Evolutionary conservation across 2,113 vertebrate genomes (phyloP), one percentile per base, ranked within the genome.

Genomic region (Stomatorhinus ivindoensis): DNA sequence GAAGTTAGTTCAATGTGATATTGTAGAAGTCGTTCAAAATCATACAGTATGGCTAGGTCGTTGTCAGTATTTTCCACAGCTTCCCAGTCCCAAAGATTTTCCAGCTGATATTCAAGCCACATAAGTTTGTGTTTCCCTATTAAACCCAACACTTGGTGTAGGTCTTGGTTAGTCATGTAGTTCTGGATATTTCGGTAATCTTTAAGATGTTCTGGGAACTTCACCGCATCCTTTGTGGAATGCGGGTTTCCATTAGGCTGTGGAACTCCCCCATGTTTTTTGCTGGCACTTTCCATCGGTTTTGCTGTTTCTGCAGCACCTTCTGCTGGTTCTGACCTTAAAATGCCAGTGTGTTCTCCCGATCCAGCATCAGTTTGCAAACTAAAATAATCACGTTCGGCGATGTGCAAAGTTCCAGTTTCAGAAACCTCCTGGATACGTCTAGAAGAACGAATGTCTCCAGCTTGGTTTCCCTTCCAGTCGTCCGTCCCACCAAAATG

Each of bases 41-140:
- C 91, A n/a, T 58, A 73, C 47, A 96, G 11, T 90, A 94, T 94
- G 4, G 93, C 92, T 3, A 92, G 88, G 86, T 92, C 93, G 5
- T 91, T 51, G 82, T 93, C 90, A 51, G 82, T 21, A 21, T 91
- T 89, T 35, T 89, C 91, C 39, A 42, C 91, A 50, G 73, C 58
- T 61, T 89, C 91, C 46, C 46, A 47, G 2, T 0, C 47, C 19
- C 89, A 86, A 44, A 90, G 76, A 35, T 91, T 93, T 61, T 90
- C 91, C 17, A 95, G 92, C 85, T 91, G 84, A 88, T 93, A 90
- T 46, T 96, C 93, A 87, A 96, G 89, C 92, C 93, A 94, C 80
- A 95, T 89, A 42, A 96, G 85, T 90, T 94, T 95, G 80, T 93
- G 90, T 85, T 42, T 89, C 21, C 95, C 92, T 53, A 95, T 95